These are phyloP conservation scores for Mesocricetus auratus DNA, from an alignment of 2,113 vertebrate genomes.

Conservation along the genomic window DNA sequence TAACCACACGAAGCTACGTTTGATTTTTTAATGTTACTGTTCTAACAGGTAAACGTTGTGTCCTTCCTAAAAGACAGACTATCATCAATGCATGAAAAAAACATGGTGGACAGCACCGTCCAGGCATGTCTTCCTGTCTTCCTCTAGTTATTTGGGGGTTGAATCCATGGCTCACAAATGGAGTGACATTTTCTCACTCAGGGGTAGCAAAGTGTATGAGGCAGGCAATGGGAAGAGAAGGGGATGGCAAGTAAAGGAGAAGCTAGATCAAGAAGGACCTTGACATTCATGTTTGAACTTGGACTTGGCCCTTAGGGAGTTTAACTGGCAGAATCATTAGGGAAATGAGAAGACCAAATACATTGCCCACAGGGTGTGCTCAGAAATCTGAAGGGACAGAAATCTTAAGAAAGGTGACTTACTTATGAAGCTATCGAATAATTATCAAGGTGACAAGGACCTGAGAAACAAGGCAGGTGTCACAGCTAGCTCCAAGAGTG, in stretches of 20 bases:
- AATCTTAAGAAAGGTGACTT: background rate
- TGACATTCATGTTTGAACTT: background rate
- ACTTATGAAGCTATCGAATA: background rate
- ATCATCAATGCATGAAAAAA: background rate
- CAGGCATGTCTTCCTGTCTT: background rate
- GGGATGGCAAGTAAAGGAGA: background rate
- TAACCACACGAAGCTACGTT: background rate
- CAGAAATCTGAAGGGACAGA: background rate
- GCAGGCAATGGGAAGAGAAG: background rate
- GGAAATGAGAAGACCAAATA: background rate
- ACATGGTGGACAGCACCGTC: accelerated
- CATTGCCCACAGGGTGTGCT: background rate
- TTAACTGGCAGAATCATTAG: background rate
- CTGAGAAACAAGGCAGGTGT: background rate
- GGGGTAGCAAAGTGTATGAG: accelerated
- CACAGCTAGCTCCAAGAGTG: background rate
- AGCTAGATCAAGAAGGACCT: background rate
- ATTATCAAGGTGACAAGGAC: background rate
- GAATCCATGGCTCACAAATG: background rate
- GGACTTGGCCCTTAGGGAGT: background rate
- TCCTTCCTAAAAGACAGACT: background rate
- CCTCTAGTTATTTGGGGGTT: background rate
- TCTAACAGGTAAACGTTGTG: background rate
- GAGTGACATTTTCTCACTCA: background rate
- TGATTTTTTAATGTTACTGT: background rate